These are phyloP conservation scores for Mastacembelus armatus DNA, from an alignment of 2,797 vertebrate species.

Conservation along the genomic window DNA sequence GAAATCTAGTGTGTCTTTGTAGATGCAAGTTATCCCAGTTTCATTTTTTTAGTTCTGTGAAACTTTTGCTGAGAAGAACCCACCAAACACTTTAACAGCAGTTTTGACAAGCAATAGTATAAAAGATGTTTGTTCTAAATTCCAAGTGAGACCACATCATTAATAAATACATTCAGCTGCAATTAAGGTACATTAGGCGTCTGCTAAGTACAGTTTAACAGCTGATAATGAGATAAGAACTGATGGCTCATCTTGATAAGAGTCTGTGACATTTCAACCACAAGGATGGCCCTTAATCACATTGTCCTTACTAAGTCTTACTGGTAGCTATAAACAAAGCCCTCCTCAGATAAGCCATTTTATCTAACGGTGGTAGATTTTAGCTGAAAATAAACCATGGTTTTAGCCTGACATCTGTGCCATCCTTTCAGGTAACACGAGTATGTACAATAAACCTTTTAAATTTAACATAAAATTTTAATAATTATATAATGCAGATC, in stretches of 20 bases:
- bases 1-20: slow-evolving; percentile 3
- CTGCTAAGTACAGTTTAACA: slow-evolving; percentile 64
- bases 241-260: slow-evolving; percentile 76
- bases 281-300: slow-evolving; percentile 73
- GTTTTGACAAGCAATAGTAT: not conserved
- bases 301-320: slow-evolving; percentile 77
- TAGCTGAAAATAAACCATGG: slow-evolving; percentile 17
- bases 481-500: too few relatives aligned
- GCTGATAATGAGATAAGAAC: slow-evolving; percentile 71
- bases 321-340: slow-evolving; percentile 78
- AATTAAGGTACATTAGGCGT: slow-evolving; percentile 63
- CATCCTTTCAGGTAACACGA: slow-evolving; percentile 4
- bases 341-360: slow-evolving; percentile 37
- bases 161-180: slow-evolving; percentile 42
- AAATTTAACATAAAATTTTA: too few relatives aligned
- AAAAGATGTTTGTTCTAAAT: not conserved
- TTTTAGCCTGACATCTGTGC: slow-evolving; percentile 49
- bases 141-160: not conserved
- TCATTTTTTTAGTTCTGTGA: not conserved
- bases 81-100: not conserved
- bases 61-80: not conserved
- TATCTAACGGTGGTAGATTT: slow-evolving; percentile 32
- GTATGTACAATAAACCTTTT: too few relatives aligned
- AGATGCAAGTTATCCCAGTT: slow-evolving; percentile 9
- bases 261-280: slow-evolving; percentile 69